A percentile compares a stretch with the other conserved stretches of the same genome.
These are phyloP conservation scores for Ascidia mentula DNA, from an alignment of 23 tunicate genomes.

Conservation along the genomic window DNA sequence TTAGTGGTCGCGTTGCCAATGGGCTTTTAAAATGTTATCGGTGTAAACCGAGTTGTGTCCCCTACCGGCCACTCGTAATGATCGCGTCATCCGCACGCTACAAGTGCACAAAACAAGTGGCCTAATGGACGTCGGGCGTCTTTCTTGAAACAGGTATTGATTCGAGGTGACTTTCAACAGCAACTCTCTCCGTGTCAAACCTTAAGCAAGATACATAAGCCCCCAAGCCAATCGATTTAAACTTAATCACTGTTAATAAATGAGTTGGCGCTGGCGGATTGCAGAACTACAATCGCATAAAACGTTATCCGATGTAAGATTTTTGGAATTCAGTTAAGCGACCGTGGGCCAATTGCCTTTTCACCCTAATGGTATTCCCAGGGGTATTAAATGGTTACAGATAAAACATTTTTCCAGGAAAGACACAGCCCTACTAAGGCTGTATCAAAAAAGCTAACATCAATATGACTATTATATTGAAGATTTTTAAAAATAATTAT, in stretches of 20 bases:
- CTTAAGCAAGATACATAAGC: background rate
- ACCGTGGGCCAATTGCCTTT: too few relatives aligned
- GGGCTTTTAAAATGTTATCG: background rate
- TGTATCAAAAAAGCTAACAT: too few relatives aligned
- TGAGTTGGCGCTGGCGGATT: conserved; percentile 12
- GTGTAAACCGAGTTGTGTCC: background rate
- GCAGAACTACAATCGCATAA: background rate
- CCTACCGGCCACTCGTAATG: background rate
- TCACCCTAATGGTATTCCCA: background rate
- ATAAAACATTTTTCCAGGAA: too few relatives aligned
- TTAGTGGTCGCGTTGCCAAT: too few relatives aligned
- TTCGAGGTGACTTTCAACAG: background rate
- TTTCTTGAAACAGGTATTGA: background rate
- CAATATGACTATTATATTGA: too few relatives aligned
- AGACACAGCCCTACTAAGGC: too few relatives aligned
- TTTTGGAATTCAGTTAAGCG: too few relatives aligned
- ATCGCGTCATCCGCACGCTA: background rate
- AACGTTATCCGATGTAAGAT: conserved; percentile 4
- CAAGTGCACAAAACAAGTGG: conserved; percentile 6
- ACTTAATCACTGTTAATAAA: conserved; percentile 8
- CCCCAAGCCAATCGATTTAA: background rate
- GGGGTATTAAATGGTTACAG: background rate
- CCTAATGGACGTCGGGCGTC: background rate
- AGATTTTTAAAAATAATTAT: too few relatives aligned
- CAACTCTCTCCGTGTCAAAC: background rate